Evolutionary conservation across 2,888 invertebrate genomes (phyloP), one percentile per base, ranked within the genome.

Genomic region (Cyclophora punctaria): DNA sequence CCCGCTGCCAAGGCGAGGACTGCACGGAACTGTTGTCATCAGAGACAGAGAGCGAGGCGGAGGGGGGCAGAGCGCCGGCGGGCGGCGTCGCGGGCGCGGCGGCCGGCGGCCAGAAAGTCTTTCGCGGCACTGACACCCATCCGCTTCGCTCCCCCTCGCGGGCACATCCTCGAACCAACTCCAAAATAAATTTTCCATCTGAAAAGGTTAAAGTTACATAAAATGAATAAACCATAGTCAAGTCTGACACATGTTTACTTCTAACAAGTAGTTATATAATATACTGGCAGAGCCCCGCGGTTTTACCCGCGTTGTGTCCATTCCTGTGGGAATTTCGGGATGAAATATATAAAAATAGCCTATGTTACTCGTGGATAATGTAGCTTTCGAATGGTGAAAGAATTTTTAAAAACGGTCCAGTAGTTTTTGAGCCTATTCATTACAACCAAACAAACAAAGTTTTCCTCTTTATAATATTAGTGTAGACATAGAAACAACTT

Each of bases 131-230:
- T 58, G 96, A 95, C 71, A 96, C 94, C 96, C 96, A 96, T 48
- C 95, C 94, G 49, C 93, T 92, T 67, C 94, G 92, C 78, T 95
- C 95, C 55, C 95, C 95, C 63, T 78, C 82, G 49, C 84, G 79
- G 59, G 80, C 94, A 59, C 80, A 72, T 4, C 86, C 86, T 3
- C 87, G 84, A 56, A 87, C 95, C 87, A 96, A 76, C 86, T 96
- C 96, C 90, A 96, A 83, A 70, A 96, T 96, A 80, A 96, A 95
- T 83, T 96, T 96, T 58, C 96, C 96, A 93, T 96, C 96, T 95
- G 80, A 46, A 52, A 60, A 50, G 51, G 34, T 49, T 50, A 34
- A 40, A 45, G 1, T 33, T 3, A 20, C 42, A 42, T 7, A 37
- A 44, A n/a, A 40, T 7, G 40, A 44, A 5, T 48, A 51, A 37